These are phyloP conservation scores for Nymphalis c-album DNA, from an alignment of 2,888 invertebrate genomes.

Conservation along the genomic window DNA sequence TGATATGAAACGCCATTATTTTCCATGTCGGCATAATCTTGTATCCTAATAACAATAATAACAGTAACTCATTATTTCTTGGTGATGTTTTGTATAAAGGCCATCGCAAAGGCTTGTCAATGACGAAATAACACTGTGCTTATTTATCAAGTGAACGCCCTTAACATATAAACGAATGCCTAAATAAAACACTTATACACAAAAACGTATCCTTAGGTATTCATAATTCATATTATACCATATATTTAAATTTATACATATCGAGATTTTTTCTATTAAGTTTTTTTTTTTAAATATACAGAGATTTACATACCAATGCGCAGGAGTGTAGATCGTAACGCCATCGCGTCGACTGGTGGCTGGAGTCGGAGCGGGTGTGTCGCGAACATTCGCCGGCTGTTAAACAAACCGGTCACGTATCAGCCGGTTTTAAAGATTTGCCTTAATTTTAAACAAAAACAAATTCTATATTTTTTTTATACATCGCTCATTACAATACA, in stretches of 20 bases:
- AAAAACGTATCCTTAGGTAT: background rate
- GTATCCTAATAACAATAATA: too few relatives aligned
- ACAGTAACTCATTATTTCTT: background rate
- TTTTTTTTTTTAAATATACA: background rate
- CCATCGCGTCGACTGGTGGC: constrained; percentile 70
- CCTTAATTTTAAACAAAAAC: background rate
- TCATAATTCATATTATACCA: too few relatives aligned
- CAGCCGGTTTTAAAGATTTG: constrained; percentile 38
- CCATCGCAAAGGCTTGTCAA: background rate
- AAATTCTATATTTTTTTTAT: background rate
- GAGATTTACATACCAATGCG: constrained; percentile 61
- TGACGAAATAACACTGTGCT: background rate
- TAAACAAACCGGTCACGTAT: constrained; percentile 63
- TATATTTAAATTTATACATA: too few relatives aligned
- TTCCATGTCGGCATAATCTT: background rate
- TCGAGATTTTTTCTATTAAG: background rate
- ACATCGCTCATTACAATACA: background rate
- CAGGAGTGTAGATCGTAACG: constrained; percentile 72
- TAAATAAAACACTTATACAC: background rate
- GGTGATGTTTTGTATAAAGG: background rate
- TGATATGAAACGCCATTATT: background rate
- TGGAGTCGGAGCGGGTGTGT: constrained; percentile 49
- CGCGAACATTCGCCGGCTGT: constrained; percentile 42
- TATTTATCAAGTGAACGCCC: constrained; percentile 16
- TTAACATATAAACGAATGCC: constrained; percentile 20